phyloP scores from a whole-genome alignment of 1,140 invertebrate genomes.

The Psilanteris sp. region DNA sequence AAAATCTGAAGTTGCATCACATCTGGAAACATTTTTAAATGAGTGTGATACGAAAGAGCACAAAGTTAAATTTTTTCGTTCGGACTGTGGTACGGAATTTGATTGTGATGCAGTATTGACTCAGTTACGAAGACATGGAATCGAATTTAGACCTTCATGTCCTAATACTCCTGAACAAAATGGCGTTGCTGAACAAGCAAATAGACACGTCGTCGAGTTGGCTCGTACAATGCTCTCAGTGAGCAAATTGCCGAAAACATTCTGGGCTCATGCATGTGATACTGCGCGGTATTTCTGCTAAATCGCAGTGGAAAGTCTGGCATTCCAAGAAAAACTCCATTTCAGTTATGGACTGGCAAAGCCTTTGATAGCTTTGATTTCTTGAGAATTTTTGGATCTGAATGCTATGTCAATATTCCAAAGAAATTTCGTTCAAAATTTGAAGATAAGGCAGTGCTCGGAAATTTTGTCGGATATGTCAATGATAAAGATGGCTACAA shows the following conservation, averaged over 20 bases:
- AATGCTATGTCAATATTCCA: constrained; percentile 20
- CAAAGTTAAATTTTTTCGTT: constrained; percentile 4
- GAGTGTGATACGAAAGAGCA: constrained; percentile 19
- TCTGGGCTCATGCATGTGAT: constrained; percentile 38
- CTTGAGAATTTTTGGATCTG: constrained; percentile 22
- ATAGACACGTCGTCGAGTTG: constrained; percentile 18
- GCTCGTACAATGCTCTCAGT: constrained; percentile 20
- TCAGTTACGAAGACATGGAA: constrained; percentile 7
- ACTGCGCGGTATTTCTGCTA: constrained; percentile 28
- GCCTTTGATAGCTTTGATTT: constrained; percentile 16
- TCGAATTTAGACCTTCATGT: not conserved
- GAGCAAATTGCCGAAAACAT: constrained; percentile 12
- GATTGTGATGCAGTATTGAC: constrained; percentile 6
- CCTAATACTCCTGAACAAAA: constrained; percentile 33
- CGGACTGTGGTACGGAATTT: constrained; percentile 25
- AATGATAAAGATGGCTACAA: constrained; percentile 38
- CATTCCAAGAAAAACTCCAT: constrained; percentile 14
- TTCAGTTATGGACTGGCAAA: constrained; percentile 15
- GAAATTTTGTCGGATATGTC: constrained; percentile 32
- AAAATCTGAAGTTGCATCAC: constrained; percentile 10
- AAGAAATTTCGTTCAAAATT: constrained; percentile 39
- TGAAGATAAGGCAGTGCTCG: constrained; percentile 17
- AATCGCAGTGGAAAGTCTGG: constrained; percentile 30
- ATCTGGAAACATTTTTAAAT: constrained; percentile 14
- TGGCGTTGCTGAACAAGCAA: constrained; percentile 26